These are phyloP conservation scores for Chironomus riparius DNA, from an alignment of 2,888 invertebrate species.

Conservation along the genomic window DNA sequence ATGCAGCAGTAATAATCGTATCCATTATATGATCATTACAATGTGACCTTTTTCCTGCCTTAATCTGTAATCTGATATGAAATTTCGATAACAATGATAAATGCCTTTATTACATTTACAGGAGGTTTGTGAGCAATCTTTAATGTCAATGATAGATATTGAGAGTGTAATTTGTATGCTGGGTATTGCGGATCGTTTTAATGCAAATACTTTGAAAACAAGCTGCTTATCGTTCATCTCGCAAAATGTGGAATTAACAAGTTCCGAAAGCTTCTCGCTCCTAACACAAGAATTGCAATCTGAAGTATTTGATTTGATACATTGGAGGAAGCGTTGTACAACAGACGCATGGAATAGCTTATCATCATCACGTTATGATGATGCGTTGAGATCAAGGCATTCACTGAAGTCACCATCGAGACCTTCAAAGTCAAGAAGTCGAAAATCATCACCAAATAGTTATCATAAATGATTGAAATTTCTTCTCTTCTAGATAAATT, in stretches of 20 bases:
- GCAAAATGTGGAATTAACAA: conserved; percentile 36
- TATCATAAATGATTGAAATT: conserved; percentile 17
- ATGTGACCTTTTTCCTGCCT: background rate
- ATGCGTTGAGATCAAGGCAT: conserved; percentile 31
- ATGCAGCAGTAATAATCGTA: background rate
- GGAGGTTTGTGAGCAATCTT: conserved; percentile 52
- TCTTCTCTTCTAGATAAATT: too few relatives aligned
- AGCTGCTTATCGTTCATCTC: conserved; percentile 39
- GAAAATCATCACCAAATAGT: conserved; percentile 36
- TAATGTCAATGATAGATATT: conserved; percentile 51
- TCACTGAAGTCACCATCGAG: conserved; percentile 37
- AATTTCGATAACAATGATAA: background rate
- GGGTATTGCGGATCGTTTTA: conserved; percentile 57
- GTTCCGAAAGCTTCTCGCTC: conserved; percentile 37
- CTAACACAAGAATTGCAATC: conserved; percentile 37
- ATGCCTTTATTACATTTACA: conserved; percentile 32
- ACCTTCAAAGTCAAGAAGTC: conserved; percentile 36
- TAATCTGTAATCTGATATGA: background rate
- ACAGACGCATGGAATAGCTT: conserved; percentile 38
- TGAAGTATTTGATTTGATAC: conserved; percentile 39
- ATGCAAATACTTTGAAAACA: conserved; percentile 42
- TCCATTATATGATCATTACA: background rate
- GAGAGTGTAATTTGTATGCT: conserved; percentile 55
- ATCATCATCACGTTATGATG: conserved; percentile 30
- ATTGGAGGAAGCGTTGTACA: conserved; percentile 38